Percentiles rank a stretch among this genome's conserved stretches.
Evolutionary conservation across 1,140 invertebrate genomes (phyloP).

Genomic region (silkworm (Bombyx mori)): DNA sequence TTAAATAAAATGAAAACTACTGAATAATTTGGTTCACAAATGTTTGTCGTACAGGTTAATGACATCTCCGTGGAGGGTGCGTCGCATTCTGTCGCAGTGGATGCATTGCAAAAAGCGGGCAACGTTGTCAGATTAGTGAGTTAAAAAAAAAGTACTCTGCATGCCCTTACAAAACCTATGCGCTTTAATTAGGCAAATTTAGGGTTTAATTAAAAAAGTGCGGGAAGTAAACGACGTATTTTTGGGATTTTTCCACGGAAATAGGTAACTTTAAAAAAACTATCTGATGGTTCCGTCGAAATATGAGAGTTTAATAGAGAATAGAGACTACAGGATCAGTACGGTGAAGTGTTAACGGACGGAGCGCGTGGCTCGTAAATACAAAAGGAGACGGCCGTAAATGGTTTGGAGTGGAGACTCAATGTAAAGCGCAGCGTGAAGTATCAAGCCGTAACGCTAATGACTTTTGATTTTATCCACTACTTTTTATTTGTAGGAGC

Average conservation of each 20-base stretch:
- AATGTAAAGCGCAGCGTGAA: too few relatives aligned
- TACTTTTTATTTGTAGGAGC: too few relatives aligned
- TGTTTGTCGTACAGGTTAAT: slow-evolving; percentile 77
- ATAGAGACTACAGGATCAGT: too few relatives aligned
- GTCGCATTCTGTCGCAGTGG: slow-evolving; percentile 93
- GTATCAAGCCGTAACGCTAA: too few relatives aligned
- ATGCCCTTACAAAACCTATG: slow-evolving; percentile 3
- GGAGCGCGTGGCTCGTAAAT: too few relatives aligned
- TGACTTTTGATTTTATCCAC: too few relatives aligned
- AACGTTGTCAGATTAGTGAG: slow-evolving; percentile 93
- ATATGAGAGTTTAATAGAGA: neutral
- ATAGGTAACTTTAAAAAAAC: neutral
- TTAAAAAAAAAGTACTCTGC: neutral
- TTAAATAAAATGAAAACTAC: too few relatives aligned
- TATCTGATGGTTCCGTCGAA: neutral
- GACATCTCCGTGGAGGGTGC: slow-evolving; percentile 91
- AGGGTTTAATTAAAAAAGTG: neutral
- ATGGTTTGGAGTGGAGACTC: too few relatives aligned
- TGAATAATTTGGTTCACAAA: too few relatives aligned
- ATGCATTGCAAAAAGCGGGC: slow-evolving; percentile 95
- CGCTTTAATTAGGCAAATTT: slow-evolving; percentile 10
- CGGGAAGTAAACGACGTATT: neutral
- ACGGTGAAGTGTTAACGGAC: too few relatives aligned
- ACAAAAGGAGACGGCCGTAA: too few relatives aligned
- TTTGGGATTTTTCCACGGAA: neutral